Conservation (phyloP, 2,888 invertebrate species). For the Apotomis capreana region DNA sequence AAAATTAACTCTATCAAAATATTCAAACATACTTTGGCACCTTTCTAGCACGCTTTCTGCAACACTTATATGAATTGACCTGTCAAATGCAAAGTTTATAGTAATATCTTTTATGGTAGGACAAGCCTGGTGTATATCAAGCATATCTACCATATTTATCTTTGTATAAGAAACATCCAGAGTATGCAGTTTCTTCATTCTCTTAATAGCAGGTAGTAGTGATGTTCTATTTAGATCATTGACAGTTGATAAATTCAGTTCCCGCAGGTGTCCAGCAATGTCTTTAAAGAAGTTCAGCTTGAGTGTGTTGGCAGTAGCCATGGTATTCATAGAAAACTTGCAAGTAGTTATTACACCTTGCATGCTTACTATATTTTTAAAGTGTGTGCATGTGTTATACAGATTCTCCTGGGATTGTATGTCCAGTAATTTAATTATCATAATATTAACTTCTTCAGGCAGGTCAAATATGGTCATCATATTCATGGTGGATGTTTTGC, state of each 20-base stretch:
- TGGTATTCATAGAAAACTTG: conserved; percentile 21
- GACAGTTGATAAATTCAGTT: conserved; percentile 32
- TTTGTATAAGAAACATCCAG: conserved; percentile 37
- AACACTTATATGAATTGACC: background rate
- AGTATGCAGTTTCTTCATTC: conserved; percentile 25
- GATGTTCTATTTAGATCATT: conserved; percentile 33
- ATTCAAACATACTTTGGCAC: conserved; percentile 34
- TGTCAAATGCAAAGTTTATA: conserved; percentile 33
- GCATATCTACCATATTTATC: conserved; percentile 28
- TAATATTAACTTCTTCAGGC: conserved; percentile 38
- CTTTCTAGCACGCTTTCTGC: conserved; percentile 6
- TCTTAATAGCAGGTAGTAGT: conserved; percentile 33
- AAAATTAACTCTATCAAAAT: conserved; percentile 35
- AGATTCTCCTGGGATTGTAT: conserved; percentile 32
- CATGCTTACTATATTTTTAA: conserved; percentile 27
- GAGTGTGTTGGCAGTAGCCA: conserved; percentile 32
- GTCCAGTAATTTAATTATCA: conserved; percentile 29
- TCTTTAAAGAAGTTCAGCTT: conserved; percentile 35
- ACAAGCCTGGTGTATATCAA: conserved; percentile 25
- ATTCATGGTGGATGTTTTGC: conserved; percentile 5
- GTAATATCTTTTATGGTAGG: conserved; percentile 35
- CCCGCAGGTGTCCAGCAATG: conserved; percentile 24
- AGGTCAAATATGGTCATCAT: conserved; percentile 26
- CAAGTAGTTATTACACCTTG: conserved; percentile 27
- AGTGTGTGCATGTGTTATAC: conserved; percentile 27